These are phyloP conservation scores for Corticium candelabrum DNA, from an alignment of 37 sponge, comb jelly and placozoan genomes.

Conservation along the genomic window DNA sequence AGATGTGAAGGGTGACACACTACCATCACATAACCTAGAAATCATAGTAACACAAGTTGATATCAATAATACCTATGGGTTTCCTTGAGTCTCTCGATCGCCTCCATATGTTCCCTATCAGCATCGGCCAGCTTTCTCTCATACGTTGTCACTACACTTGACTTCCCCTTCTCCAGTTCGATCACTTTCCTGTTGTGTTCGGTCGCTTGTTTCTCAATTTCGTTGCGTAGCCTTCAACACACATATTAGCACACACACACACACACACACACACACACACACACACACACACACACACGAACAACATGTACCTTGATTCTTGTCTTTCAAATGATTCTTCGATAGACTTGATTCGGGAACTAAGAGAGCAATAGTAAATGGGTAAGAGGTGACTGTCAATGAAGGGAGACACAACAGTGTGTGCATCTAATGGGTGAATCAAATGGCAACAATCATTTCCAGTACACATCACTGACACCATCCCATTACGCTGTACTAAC, in stretches of 20 bases:
- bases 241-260: too few relatives aligned
- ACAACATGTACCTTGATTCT: constrained; percentile 23
- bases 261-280: too few relatives aligned
- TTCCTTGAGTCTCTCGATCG: constrained; percentile 37
- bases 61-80: constrained; percentile 21
- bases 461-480: too few relatives aligned
- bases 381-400: too few relatives aligned
- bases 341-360: constrained; percentile 15
- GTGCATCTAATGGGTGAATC: too few relatives aligned
- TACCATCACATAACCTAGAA: too few relatives aligned
- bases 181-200: constrained; percentile 13
- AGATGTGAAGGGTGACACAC: too few relatives aligned
- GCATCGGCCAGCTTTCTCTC: constrained; percentile 37
- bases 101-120: constrained; percentile 31
- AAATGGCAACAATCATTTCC: too few relatives aligned
- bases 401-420: too few relatives aligned
- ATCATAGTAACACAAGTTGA: too few relatives aligned
- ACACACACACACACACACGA: too few relatives aligned
- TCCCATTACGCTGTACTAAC: too few relatives aligned
- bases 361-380: neutral
- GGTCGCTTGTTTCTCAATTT: constrained; percentile 21
- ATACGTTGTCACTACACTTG: constrained; percentile 18
- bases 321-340: constrained; percentile 58
- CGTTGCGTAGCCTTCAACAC: constrained; percentile 31
- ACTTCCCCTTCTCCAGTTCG: constrained; percentile 43